These are phyloP conservation scores for Terrapene triunguis DNA, from an alignment of 2,113 vertebrate species.

Conservation along the genomic window DNA sequence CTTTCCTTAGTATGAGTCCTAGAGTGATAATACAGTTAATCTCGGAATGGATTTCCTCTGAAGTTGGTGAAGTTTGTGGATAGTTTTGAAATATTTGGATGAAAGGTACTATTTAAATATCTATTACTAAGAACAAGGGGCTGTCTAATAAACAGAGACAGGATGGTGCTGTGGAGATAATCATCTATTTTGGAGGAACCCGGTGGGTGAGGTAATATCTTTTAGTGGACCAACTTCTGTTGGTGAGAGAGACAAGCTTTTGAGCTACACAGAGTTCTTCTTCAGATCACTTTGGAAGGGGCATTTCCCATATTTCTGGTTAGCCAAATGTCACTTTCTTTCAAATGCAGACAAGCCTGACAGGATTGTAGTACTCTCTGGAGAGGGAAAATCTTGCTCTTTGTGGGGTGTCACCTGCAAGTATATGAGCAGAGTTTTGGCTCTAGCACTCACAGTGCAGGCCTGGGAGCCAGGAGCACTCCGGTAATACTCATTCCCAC, in stretches of 20 bases:
- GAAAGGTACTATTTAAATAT: background rate
- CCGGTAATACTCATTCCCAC: background rate
- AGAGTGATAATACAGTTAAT: background rate
- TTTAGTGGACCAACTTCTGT: background rate
- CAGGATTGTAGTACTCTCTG: background rate
- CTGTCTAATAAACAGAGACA: background rate
- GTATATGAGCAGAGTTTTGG: background rate
- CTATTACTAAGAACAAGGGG: background rate
- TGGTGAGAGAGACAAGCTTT: background rate
- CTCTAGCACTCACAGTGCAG: background rate
- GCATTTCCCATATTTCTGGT: background rate
- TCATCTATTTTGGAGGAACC: accelerated
- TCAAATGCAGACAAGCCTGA: background rate
- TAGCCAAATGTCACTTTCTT: background rate
- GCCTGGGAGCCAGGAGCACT: background rate
- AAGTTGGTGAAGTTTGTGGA: background rate
- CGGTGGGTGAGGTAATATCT: background rate
- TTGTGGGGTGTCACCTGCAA: background rate
- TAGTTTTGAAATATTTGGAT: background rate
- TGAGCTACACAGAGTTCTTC: background rate
- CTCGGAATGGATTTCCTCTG: background rate
- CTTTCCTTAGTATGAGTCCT: background rate
- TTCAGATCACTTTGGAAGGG: background rate
- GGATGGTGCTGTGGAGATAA: background rate
- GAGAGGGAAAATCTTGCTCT: background rate